phyloP scores from a whole-genome alignment of 2,797 vertebrate species.

The Erpetoichthys calabaricus region DNA sequence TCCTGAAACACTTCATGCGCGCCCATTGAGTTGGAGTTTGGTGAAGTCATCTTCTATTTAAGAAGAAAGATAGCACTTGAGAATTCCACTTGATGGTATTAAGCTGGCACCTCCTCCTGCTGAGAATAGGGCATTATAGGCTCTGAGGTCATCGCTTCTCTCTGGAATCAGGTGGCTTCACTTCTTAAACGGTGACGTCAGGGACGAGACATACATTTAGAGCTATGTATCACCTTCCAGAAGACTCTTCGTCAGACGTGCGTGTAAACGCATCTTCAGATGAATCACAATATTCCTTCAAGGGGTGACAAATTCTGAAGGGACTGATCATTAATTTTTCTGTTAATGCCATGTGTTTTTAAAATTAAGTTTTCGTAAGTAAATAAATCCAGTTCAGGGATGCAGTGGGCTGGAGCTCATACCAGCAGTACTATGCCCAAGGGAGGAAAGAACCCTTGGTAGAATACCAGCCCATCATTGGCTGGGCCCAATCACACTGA shows the following conservation, averaged over 20 bases:
- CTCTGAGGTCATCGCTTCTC: conserved; percentile 25
- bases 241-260: too few relatives aligned
- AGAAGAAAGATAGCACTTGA: background rate
- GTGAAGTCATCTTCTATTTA: background rate
- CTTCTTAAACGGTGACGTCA: conserved; percentile 17
- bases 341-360: too few relatives aligned
- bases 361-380: too few relatives aligned
- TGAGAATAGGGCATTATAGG: background rate
- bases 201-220: conserved; percentile 20
- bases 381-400: too few relatives aligned
- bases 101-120: background rate
- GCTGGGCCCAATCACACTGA: too few relatives aligned
- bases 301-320: background rate
- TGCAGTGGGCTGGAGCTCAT: too few relatives aligned
- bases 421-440: too few relatives aligned
- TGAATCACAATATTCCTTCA: background rate
- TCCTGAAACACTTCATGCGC: too few relatives aligned
- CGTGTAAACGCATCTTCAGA: background rate
- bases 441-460: too few relatives aligned
- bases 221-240: conserved; percentile 8
- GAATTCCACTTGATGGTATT: background rate
- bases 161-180: conserved; percentile 6
- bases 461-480: too few relatives aligned
- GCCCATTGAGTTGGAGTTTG: too few relatives aligned
- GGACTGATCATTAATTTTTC: background rate